Evolutionary conservation across 1,140 invertebrate species (phyloP), one percentile per base, ranked within the genome.

Genomic region (Lasaia peninsularis): DNA sequence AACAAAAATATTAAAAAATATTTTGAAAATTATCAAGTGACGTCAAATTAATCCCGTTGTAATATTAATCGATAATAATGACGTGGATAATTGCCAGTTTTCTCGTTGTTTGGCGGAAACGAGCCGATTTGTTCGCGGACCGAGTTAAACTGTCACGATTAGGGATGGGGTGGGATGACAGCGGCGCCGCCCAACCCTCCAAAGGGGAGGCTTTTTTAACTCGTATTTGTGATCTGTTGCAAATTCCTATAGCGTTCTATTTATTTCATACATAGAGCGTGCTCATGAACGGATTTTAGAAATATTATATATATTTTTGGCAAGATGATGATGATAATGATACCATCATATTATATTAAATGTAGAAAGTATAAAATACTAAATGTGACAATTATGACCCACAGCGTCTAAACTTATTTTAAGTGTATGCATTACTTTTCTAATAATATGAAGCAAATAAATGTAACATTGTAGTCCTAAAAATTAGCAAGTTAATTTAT

Each of bases 91-190:
- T 73, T 67, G 69, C 65, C 73, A 52, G 65, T 76, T 73, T 68
- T 40, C 65, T 65, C 65, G 69, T 71, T 75, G 72, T 78, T 73
- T 71, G 65, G 62, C 54, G 57, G 61, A 77, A 78, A 80, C 78
- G 78, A 77, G 78, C 37, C 63, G 74, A 77, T 80, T 78, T 77
- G 64, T 63, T 67, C 65, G 69, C 77, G 69, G 73, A 70, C 67
- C 56, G 71, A 65, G 66, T 56, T 78, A 75, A 78, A 78, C 78
- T 80, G 78, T 77, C 72, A 69, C 66, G 40, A 59, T 52, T 56
- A 65, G 72, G 69, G 59, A 40, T 40, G 65, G 52, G 20, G 60
- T 63, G 71, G 71, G 53, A 58, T 28, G 59, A 58, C 67, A 62
- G 61, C 53, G 59, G 55, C 31, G 33, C 20, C 58, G 60, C 62